These are phyloP conservation scores for Prietella phreatophila DNA, from an alignment of 2,113 vertebrate species.

Conservation along the genomic window DNA sequence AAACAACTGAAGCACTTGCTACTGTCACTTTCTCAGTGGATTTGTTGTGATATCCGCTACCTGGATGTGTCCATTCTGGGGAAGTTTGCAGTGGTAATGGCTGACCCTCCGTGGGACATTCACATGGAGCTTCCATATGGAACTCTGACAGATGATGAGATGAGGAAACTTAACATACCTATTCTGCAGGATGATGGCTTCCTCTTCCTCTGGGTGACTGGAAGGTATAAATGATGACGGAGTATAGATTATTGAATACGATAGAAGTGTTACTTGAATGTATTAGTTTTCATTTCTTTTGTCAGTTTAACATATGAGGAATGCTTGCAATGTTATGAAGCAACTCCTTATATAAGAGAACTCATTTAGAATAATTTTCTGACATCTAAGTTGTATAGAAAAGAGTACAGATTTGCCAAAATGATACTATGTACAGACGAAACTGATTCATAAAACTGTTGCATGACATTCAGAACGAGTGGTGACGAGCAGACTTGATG, in stretches of 20 bases:
- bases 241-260: background rate
- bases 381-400: background rate
- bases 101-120: constrained; percentile 94
- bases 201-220: constrained; percentile 95
- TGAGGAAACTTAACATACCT: constrained; percentile 92
- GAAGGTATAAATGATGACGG: constrained; percentile 70
- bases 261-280: background rate
- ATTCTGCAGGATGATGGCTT: constrained; percentile 91
- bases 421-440: background rate
- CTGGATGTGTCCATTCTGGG: constrained; percentile 90
- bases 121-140: constrained; percentile 96
- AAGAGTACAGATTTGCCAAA: background rate
- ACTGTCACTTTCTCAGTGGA: constrained; percentile 75
- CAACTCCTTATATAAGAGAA: background rate
- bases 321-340: background rate
- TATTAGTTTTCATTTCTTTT: background rate
- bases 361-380: background rate
- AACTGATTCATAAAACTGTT: background rate
- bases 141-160: constrained; percentile 90
- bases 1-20: background rate
- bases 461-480: background rate
- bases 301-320: background rate
- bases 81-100: constrained; percentile 94
- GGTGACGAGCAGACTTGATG: background rate
- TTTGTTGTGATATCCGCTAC: constrained; percentile 91